A percentile compares a stretch with the other conserved stretches of the same genome.
These are phyloP conservation scores for Ligdia adustata DNA, from an alignment of 2,888 invertebrate genomes.

Conservation along the genomic window DNA sequence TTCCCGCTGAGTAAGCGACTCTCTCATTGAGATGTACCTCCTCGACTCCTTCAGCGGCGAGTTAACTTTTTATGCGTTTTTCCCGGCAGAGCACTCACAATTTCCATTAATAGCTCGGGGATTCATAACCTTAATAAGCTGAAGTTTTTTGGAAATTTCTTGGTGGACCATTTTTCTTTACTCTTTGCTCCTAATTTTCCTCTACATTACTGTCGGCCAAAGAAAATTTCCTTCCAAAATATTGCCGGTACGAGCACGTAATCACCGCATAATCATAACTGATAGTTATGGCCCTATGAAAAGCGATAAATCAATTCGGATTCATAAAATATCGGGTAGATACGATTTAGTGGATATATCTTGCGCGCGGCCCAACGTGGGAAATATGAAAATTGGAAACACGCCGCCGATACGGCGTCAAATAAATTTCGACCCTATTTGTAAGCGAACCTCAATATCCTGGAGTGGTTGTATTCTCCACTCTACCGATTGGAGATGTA, in stretches of 20 bases:
- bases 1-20: slow-evolving; percentile 59
- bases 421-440: slow-evolving; percentile 75
- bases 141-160: slow-evolving; percentile 27
- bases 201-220: neutral
- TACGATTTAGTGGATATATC: slow-evolving; percentile 66
- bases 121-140: slow-evolving; percentile 37
- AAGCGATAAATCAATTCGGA: slow-evolving; percentile 64
- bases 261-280: slow-evolving; percentile 20
- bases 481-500: slow-evolving; percentile 39
- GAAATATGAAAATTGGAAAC: slow-evolving; percentile 82
- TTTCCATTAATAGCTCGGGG: slow-evolving; percentile 36
- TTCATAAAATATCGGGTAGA: slow-evolving; percentile 69
- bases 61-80: slow-evolving; percentile 47
- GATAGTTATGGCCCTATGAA: slow-evolving; percentile 24
- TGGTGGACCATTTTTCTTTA: slow-evolving; percentile 18
- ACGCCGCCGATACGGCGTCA: slow-evolving; percentile 58
- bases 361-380: slow-evolving; percentile 54
- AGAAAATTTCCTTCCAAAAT: slow-evolving; percentile 7
- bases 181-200: slow-evolving; percentile 2
- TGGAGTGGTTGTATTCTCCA: slow-evolving; percentile 45
- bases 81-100: slow-evolving; percentile 40
- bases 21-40: slow-evolving; percentile 39
- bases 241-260: slow-evolving; percentile 7
- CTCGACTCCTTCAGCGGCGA: slow-evolving; percentile 48
- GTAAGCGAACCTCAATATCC: slow-evolving; percentile 60